A percentile compares a stretch with the other conserved stretches of the same genome.
These are phyloP conservation scores for Thunnus thynnus DNA, from an alignment of 2,113 vertebrate genomes.

Conservation along the genomic window DNA sequence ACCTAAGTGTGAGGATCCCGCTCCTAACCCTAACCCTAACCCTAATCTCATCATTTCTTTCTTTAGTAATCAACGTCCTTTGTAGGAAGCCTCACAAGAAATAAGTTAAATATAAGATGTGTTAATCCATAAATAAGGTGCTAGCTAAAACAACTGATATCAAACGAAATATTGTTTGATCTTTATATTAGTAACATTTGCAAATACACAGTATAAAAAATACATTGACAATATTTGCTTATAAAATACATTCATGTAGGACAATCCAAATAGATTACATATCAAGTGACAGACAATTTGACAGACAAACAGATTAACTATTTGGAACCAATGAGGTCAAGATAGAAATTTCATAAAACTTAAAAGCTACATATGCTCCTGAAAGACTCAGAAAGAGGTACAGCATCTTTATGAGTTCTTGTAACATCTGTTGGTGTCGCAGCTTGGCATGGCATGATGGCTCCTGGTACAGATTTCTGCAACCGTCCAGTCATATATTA, in stretches of 20 bases:
- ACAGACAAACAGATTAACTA: conserved; percentile 30
- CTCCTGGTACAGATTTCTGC: conserved; percentile 14
- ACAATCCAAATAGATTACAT: conserved; percentile 53
- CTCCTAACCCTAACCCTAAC: no score
- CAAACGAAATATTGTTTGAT: conserved; percentile 24
- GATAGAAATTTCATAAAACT: conserved; percentile 8
- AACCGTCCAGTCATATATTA: conserved; percentile 3
- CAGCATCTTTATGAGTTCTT: conserved; percentile 30
- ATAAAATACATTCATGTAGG: conserved; percentile 74
- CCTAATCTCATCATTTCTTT: background rate
- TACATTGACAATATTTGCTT: conserved; percentile 63
- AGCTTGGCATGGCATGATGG: conserved; percentile 8
- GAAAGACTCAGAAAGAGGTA: conserved; percentile 28
- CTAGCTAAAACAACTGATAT: background rate
- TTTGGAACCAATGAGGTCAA: conserved; percentile 43
- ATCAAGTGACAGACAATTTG: conserved; percentile 36
- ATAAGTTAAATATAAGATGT: no score
- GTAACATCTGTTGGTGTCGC: conserved; percentile 11
- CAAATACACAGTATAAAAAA: conserved; percentile 70
- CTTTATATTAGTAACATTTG: conserved; percentile 43
- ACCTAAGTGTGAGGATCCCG: background rate
- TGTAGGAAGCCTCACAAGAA: no score
- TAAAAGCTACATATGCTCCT: conserved; percentile 8
- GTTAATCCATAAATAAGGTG: background rate
- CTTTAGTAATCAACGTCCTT: no score